Percentiles rank a stretch among this genome's conserved stretches.
Evolutionary conservation across 2,797 vertebrate genomes (phyloP).

Genomic region (Zonotrichia albicollis): DNA sequence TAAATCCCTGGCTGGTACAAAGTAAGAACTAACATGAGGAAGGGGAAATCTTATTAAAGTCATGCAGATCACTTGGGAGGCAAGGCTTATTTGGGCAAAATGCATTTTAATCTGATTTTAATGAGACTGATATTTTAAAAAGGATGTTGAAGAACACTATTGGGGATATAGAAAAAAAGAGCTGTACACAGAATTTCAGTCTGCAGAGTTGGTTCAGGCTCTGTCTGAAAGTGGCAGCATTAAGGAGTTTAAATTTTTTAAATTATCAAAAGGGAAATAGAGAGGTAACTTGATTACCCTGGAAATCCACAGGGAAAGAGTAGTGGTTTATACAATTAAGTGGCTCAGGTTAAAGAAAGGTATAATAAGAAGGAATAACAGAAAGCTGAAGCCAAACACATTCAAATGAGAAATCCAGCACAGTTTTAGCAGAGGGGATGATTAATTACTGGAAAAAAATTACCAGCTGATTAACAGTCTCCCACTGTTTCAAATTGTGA

Average conservation of each 20-base stretch:
- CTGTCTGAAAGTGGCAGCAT: neutral
- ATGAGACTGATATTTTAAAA: slow-evolving; percentile 29
- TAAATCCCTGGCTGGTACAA: neutral
- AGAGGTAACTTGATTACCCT: neutral
- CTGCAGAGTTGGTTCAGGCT: neutral
- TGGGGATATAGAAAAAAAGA: neutral
- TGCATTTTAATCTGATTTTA: slow-evolving; percentile 45
- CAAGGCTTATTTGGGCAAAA: slow-evolving; percentile 32
- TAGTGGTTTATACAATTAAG: neutral
- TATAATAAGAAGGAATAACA: slow-evolving; percentile 15
- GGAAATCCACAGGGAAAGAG: neutral
- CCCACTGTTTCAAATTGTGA: neutral
- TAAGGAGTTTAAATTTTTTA: neutral
- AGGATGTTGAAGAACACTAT: neutral
- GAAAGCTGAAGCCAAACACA: neutral
- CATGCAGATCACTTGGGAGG: neutral
- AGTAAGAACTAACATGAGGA: neutral
- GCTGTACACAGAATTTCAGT: neutral
- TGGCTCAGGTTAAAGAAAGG: neutral
- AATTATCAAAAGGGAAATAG: neutral
- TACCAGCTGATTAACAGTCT: neutral
- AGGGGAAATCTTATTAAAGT: neutral
- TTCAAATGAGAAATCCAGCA: neutral
- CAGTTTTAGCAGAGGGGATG: neutral
- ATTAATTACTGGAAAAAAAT: slow-evolving; percentile 25